A percentile compares a stretch with the other conserved stretches of the same genome.
Evolutionary conservation across 2,113 vertebrate genomes (phyloP).

Genomic region (Oxygymnocypris stewartii): DNA sequence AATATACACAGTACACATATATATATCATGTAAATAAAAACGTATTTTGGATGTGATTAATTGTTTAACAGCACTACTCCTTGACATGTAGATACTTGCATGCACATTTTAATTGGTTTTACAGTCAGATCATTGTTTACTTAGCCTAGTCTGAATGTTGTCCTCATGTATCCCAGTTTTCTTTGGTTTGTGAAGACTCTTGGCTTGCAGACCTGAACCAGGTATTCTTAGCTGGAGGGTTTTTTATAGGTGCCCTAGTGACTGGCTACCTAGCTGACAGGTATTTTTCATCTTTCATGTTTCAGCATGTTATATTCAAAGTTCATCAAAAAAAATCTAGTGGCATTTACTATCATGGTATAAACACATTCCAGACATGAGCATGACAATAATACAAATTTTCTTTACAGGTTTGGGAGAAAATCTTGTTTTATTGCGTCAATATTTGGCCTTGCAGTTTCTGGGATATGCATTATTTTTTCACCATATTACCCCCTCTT

Average conservation of each 20-base stretch:
- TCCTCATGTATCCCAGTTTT: slow-evolving; percentile 31
- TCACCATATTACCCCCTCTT: slow-evolving; percentile 77
- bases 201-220: slow-evolving; percentile 47
- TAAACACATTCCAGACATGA: not conserved
- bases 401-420: slow-evolving; percentile 77
- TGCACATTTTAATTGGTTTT: not conserved
- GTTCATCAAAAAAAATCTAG: not conserved
- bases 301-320: not conserved
- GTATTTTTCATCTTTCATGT: not conserved
- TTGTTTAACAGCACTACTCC: too few relatives aligned
- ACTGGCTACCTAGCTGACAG: slow-evolving; percentile 47
- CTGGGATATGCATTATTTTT: slow-evolving; percentile 78
- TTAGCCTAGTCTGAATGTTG: not conserved
- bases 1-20: too few relatives aligned
- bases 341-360: not conserved
- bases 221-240: slow-evolving; percentile 44
- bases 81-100: not conserved
- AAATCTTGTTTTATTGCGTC: slow-evolving; percentile 77
- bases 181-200: slow-evolving; percentile 42
- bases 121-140: not conserved
- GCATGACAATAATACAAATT: not conserved
- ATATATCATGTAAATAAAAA: too few relatives aligned
- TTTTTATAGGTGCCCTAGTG: slow-evolving; percentile 44
- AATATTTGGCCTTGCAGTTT: slow-evolving; percentile 75
- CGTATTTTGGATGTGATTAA: too few relatives aligned